These are phyloP conservation scores for Microdon myrmicae DNA, from an alignment of 2,888 invertebrate species.

Conservation along the genomic window DNA sequence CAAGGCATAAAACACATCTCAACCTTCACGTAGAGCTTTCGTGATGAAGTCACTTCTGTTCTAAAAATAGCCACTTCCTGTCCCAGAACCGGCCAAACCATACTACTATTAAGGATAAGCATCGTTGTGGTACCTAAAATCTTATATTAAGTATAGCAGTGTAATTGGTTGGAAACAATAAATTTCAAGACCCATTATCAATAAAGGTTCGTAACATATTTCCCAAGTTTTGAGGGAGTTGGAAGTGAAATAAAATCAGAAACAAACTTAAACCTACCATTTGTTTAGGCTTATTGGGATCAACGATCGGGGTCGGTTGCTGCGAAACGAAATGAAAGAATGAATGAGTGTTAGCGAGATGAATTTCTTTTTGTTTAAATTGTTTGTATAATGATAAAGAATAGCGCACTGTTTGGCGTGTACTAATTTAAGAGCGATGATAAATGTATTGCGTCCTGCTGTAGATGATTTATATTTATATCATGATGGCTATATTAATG, in stretches of 20 bases:
- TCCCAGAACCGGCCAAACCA: too few relatives aligned
- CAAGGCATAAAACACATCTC: too few relatives aligned
- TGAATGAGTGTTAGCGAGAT: conserved; percentile 52
- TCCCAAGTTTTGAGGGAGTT: background rate
- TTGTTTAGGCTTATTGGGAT: conserved; percentile 73
- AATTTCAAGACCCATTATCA: too few relatives aligned
- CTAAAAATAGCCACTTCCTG: too few relatives aligned
- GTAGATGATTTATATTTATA: conserved; percentile 6
- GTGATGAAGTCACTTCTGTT: too few relatives aligned
- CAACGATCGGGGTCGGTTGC: conserved; percentile 71
- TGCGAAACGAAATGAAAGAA: conserved; percentile 69
- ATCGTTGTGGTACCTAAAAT: too few relatives aligned
- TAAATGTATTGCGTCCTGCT: conserved; percentile 6
- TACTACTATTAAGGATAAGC: too few relatives aligned
- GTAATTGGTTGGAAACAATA: too few relatives aligned
- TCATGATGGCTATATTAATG: conserved; percentile 27
- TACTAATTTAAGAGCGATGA: conserved; percentile 21
- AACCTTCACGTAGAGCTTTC: too few relatives aligned
- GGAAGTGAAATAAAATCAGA: conserved; percentile 42
- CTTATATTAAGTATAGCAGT: too few relatives aligned
- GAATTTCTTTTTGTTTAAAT: conserved; percentile 58
- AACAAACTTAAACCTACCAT: conserved; percentile 70
- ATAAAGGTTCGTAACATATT: too few relatives aligned
- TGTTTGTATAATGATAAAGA: conserved; percentile 31
- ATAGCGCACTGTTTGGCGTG: conserved; percentile 34